phyloP scores from a whole-genome alignment of 2,797 vertebrate genomes.

The Fringilla coelebs region DNA sequence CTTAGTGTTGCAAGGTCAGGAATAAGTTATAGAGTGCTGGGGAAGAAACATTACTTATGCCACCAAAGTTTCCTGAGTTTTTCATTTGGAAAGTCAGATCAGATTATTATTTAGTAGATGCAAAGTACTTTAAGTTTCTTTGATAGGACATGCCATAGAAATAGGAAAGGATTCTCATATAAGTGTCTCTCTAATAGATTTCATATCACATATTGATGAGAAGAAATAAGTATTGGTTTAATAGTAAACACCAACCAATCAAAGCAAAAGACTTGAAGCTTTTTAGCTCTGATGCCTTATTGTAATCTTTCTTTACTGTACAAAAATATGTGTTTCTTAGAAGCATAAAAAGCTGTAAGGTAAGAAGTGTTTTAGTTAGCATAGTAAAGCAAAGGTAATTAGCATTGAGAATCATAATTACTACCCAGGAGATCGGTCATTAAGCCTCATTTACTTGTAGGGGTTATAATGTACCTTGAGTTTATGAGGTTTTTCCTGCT shows the following conservation, averaged over 20 bases:
- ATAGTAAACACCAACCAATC: not conserved
- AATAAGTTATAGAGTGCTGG: not conserved
- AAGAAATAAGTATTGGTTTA: not conserved
- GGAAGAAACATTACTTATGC: not conserved
- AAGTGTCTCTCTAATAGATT: not conserved
- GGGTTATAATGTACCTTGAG: not conserved
- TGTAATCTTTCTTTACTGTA: not conserved
- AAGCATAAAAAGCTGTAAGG: not conserved
- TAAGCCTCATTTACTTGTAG: not conserved
- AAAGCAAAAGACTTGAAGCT: not conserved
- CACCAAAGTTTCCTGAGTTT: not conserved
- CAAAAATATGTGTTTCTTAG: not conserved
- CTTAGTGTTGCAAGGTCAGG: not conserved
- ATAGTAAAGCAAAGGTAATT: not conserved
- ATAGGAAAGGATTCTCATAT: not conserved
- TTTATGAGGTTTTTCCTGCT: conserved; percentile 5
- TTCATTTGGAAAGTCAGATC: not conserved
- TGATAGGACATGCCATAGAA: not conserved
- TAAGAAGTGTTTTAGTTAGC: not conserved
- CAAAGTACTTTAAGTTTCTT: not conserved
- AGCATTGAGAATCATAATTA: not conserved
- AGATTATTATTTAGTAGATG: not conserved
- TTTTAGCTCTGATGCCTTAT: not conserved
- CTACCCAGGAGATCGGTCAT: not conserved
- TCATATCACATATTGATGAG: not conserved